A percentile compares a stretch with the other conserved stretches of the same genome.
Conservation (phyloP, 92 coral and sea anemone species). For the Virgularia gustaviana region DNA sequence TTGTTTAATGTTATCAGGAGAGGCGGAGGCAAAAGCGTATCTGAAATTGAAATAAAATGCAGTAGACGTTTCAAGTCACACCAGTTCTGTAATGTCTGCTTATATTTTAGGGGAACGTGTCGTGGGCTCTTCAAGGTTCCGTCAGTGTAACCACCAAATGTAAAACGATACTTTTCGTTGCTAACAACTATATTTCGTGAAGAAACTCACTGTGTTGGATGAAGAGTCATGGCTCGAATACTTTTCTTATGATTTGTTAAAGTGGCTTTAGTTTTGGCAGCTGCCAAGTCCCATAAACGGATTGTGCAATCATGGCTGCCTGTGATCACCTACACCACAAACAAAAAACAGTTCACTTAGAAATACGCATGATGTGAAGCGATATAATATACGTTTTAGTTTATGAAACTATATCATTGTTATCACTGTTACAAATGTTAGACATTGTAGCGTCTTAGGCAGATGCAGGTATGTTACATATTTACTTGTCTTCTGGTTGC, state of each 20-base stretch:
- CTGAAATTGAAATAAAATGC: too few relatives aligned
- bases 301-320: slow-evolving; percentile 98
- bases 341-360: too few relatives aligned
- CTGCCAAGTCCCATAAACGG: slow-evolving; percentile 95
- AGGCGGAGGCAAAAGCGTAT: slow-evolving; percentile 86
- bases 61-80: too few relatives aligned
- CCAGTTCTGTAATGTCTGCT: too few relatives aligned
- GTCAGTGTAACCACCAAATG: not conserved
- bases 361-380: too few relatives aligned
- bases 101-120: not conserved
- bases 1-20: slow-evolving; percentile 97
- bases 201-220: slow-evolving; percentile 90
- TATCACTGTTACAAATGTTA: too few relatives aligned
- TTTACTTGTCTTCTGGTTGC: too few relatives aligned
- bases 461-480: too few relatives aligned
- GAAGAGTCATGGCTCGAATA: slow-evolving; percentile 76
- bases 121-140: not conserved
- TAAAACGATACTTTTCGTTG: not conserved
- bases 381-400: too few relatives aligned
- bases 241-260: slow-evolving; percentile 97
- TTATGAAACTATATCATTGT: too few relatives aligned
- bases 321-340: slow-evolving; percentile 67
- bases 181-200: not conserved
- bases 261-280: slow-evolving; percentile 83
- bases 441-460: too few relatives aligned